These are phyloP conservation scores for Enteromius trimaculatus DNA, from an alignment of 2,797 vertebrate genomes.

Conservation along the genomic window DNA sequence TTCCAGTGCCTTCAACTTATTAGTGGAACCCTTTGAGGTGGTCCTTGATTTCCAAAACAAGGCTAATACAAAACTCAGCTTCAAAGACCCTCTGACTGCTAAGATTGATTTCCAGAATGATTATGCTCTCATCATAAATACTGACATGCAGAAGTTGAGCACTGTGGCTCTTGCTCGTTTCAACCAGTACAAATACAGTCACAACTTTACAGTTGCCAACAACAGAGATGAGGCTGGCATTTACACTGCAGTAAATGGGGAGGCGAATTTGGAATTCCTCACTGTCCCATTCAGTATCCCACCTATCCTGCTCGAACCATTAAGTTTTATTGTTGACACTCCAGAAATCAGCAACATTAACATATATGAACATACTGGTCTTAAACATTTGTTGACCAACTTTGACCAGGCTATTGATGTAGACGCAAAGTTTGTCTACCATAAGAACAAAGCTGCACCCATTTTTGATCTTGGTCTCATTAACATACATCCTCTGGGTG, in stretches of 20 bases:
- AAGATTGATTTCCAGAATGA: constrained; percentile 91
- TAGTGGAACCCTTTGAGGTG: constrained; percentile 76
- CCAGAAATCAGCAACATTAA: constrained; percentile 81
- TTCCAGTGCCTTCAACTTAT: constrained; percentile 80
- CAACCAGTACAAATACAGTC: constrained; percentile 86
- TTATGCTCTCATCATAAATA: constrained; percentile 79
- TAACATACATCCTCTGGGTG: constrained; percentile 83
- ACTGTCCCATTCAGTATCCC: constrained; percentile 84
- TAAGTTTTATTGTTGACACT: constrained; percentile 75
- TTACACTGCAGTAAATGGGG: constrained; percentile 79
- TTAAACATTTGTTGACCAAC: constrained; percentile 85
- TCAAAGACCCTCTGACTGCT: constrained; percentile 78
- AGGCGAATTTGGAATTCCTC: constrained; percentile 90
- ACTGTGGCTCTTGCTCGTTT: constrained; percentile 81
- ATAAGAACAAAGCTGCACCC: constrained; percentile 82
- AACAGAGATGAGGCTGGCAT: constrained; percentile 77
- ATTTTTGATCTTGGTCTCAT: constrained; percentile 77
- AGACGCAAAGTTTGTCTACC: constrained; percentile 83
- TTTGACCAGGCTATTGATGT: constrained; percentile 87
- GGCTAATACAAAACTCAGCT: constrained; percentile 82
- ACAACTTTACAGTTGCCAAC: constrained; percentile 83
- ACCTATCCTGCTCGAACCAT: constrained; percentile 73
- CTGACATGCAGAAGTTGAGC: constrained; percentile 78
- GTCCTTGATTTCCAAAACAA: constrained; percentile 83
- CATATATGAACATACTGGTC: constrained; percentile 84